phyloP scores from a whole-genome alignment of 2,888 invertebrate species.

The Nudaria mundana region DNA sequence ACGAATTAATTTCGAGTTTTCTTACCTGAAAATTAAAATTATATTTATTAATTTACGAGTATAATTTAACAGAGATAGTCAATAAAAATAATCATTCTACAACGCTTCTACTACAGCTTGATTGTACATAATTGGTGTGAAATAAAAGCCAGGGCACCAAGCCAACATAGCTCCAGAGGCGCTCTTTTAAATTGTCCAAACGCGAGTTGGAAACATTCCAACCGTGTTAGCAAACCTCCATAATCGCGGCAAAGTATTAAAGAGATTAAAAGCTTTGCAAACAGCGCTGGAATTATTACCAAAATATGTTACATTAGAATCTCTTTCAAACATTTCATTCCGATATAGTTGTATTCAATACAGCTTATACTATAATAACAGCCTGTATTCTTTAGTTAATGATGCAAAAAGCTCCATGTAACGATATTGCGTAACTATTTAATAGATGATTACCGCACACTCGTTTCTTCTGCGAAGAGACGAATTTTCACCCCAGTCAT shows the following conservation, averaged over 20 bases:
- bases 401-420: constrained; percentile 8
- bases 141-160: constrained; percentile 25
- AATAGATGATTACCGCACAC: constrained; percentile 22
- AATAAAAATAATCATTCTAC: not conserved
- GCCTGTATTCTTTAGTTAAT: not conserved
- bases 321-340: not conserved
- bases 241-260: constrained; percentile 14
- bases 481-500: constrained; percentile 26
- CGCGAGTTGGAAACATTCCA: constrained; percentile 37
- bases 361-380: constrained; percentile 1
- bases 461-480: constrained; percentile 21
- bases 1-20: no score
- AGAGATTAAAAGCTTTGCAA: constrained; percentile 8
- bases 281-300: constrained; percentile 5
- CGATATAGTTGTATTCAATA: not conserved
- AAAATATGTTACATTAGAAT: constrained; percentile 2
- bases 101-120: not conserved
- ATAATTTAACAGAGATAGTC: not conserved
- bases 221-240: constrained; percentile 14
- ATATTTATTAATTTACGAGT: not conserved
- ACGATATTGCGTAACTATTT: constrained; percentile 20
- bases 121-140: constrained; percentile 14
- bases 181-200: constrained; percentile 23
- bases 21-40: constrained; percentile 8
- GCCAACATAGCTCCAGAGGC: constrained; percentile 33